Evolutionary conservation across 2,113 vertebrate genomes (phyloP), one percentile per base, ranked within the genome.

Genomic region (human (Homo sapiens)): DNA sequence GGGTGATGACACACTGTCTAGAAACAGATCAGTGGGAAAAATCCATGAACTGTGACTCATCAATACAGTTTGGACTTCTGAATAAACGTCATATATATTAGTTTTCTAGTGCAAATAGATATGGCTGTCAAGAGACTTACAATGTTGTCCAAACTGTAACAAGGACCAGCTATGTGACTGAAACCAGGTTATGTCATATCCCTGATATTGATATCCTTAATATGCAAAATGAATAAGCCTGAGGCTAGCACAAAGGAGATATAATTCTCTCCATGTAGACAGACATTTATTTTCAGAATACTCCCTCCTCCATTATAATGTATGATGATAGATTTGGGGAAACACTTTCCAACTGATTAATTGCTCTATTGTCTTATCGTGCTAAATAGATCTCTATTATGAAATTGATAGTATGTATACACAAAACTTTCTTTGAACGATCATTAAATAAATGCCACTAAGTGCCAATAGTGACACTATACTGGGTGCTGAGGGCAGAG

Each of bases 381-480:
- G 1, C 20, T 55, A 30, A 38, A 61, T 50, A 17, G 38, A 32
- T 55, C 57, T 90, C n/a, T 38, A 6, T 43, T 30, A n/a, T 79
- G 89, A 89, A 94, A 48, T 55, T 84, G 13, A 35, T 59, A 50
- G 48, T 22, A 1, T 43, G 3, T 55, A 23, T 12, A 52, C 8
- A 80, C 6, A 32, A 55, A 95, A 80, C 4, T 73, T 84, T 52
- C 10, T 94, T 11, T 85, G 55, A 89, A 89, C 25, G 76, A 70
- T 75, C 25, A 66, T 66, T 90, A 38, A 61, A 5, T 61, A 89
- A 78, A 23, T 90, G 59, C 38, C 35, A 76, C 12, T 48, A 89
- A 83, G 18, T 90, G 38, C 38, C 30, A 38, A 95, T 64, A 64
- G 27, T 64, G 61, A 9, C 25, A 48, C 10, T 68, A 66, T 35